Evolutionary conservation across 2,113 vertebrate species (phyloP).

Genomic region (Lophius piscatorius): DNA sequence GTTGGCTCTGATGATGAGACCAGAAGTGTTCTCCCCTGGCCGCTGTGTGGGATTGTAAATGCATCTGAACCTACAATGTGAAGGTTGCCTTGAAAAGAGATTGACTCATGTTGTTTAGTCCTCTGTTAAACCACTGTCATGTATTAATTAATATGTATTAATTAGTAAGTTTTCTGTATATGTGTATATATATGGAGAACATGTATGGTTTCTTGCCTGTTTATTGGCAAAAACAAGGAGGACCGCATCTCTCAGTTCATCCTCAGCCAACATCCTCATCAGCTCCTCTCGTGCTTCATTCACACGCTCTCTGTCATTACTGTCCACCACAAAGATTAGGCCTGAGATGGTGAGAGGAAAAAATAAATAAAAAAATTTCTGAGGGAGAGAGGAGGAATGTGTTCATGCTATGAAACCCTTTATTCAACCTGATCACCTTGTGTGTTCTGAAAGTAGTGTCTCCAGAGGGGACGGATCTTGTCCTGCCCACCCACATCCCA

Average conservation of each 20-base stretch:
- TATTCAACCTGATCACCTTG: slow-evolving; percentile 88
- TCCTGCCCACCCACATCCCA: slow-evolving; percentile 99
- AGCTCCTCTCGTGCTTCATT: slow-evolving; percentile 97
- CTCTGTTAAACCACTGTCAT: background rate
- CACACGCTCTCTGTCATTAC: slow-evolving; percentile 94
- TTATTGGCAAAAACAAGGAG: slow-evolving; percentile 97
- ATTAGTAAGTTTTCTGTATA: background rate
- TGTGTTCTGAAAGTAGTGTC: slow-evolving; percentile 98
- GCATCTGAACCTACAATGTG: too few relatives aligned
- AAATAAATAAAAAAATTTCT: background rate
- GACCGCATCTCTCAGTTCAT: slow-evolving; percentile 93
- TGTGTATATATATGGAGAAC: background rate
- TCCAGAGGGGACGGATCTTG: slow-evolving; percentile 98
- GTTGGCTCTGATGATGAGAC: too few relatives aligned
- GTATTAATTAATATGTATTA: background rate
- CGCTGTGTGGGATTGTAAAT: too few relatives aligned
- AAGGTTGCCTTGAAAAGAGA: background rate
- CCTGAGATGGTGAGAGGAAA: slow-evolving; percentile 54
- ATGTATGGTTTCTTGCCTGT: slow-evolving; percentile 80
- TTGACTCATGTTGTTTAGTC: background rate
- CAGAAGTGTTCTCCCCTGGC: too few relatives aligned
- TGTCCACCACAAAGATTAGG: slow-evolving; percentile 98
- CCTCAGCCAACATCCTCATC: slow-evolving; percentile 97
- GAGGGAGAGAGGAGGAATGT: background rate
- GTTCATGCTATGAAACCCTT: background rate